Evolutionary conservation across 92 coral and sea anemone species (phyloP).

Genomic region (Galaxea fascicularis): DNA sequence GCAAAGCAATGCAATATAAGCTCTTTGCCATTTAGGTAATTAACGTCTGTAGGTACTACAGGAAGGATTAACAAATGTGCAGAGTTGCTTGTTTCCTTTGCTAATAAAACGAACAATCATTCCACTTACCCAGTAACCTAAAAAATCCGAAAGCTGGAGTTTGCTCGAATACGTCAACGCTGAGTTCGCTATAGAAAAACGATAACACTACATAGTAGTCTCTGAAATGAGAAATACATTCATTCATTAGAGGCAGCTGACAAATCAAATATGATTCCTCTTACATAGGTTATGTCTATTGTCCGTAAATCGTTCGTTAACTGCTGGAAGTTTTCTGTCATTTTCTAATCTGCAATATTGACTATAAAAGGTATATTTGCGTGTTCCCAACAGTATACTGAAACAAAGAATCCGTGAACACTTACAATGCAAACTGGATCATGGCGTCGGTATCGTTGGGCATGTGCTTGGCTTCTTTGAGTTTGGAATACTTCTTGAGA

Average conservation of each 20-base stretch:
- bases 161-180: constrained; percentile 72
- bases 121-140: constrained; percentile 72
- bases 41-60: too few relatives aligned
- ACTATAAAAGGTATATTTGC: not conserved
- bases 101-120: not conserved
- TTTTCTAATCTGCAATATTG: too few relatives aligned
- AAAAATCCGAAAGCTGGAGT: constrained; percentile 77
- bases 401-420: not conserved
- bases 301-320: too few relatives aligned
- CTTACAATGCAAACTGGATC: constrained; percentile 47
- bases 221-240: constrained; percentile 51
- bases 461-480: constrained; percentile 44
- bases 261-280: not conserved
- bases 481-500: constrained; percentile 40
- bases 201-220: constrained; percentile 81
- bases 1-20: too few relatives aligned
- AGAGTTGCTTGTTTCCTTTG: not conserved
- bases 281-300: too few relatives aligned
- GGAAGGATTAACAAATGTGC: not conserved
- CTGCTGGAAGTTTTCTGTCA: too few relatives aligned
- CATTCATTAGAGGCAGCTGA: not conserved
- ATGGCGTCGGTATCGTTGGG: constrained; percentile 64
- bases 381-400: not conserved
- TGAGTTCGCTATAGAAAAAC: constrained; percentile 76
- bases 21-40: too few relatives aligned